A percentile compares a stretch with the other conserved stretches of the same genome.
These are phyloP conservation scores for Hyposoter dolosus DNA, from an alignment of 2,888 invertebrate genomes.

Conservation along the genomic window DNA sequence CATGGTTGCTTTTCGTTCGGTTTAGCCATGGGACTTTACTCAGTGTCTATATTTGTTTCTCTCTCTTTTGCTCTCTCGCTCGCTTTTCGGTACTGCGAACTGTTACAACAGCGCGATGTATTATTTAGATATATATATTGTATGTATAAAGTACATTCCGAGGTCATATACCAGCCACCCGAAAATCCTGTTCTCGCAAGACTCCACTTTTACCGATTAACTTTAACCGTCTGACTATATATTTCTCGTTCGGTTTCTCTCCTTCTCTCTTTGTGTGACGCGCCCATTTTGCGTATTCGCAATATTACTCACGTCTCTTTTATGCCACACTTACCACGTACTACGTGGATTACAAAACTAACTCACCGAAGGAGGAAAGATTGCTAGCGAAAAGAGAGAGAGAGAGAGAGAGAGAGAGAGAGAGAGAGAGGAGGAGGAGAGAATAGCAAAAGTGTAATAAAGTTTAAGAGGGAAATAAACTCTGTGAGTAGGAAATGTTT, in stretches of 20 bases:
- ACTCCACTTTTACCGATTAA: slow-evolving; percentile 49
- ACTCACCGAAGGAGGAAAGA: slow-evolving; percentile 4
- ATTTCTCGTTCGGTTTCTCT: slow-evolving; percentile 4
- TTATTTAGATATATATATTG: not conserved
- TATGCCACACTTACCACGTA: slow-evolving; percentile 5
- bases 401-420: not conserved
- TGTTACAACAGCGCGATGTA: not conserved
- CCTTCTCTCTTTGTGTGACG: slow-evolving; percentile 17
- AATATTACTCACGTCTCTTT: slow-evolving; percentile 43
- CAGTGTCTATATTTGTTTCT: not conserved
- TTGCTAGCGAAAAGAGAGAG: too few relatives aligned
- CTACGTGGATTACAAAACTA: slow-evolving; percentile 48
- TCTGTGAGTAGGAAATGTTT: slow-evolving; percentile 30
- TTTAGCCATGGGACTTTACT: slow-evolving; percentile 31
- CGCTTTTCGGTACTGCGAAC: not conserved
- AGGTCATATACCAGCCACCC: slow-evolving; percentile 40
- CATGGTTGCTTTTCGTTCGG: slow-evolving; percentile 31
- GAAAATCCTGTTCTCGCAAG: slow-evolving; percentile 61
- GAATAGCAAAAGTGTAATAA: slow-evolving; percentile 29
- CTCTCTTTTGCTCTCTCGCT: not conserved
- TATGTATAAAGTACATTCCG: not conserved
- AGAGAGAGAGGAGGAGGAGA: slow-evolving; percentile 2
- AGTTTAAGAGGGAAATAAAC: slow-evolving; percentile 19
- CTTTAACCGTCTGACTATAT: slow-evolving; percentile 50
- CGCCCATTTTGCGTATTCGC: slow-evolving; percentile 52